Evolutionary conservation across 2,888 invertebrate species (phyloP), one percentile per base, ranked within the genome.

Genomic region (Oligia strigilis): DNA sequence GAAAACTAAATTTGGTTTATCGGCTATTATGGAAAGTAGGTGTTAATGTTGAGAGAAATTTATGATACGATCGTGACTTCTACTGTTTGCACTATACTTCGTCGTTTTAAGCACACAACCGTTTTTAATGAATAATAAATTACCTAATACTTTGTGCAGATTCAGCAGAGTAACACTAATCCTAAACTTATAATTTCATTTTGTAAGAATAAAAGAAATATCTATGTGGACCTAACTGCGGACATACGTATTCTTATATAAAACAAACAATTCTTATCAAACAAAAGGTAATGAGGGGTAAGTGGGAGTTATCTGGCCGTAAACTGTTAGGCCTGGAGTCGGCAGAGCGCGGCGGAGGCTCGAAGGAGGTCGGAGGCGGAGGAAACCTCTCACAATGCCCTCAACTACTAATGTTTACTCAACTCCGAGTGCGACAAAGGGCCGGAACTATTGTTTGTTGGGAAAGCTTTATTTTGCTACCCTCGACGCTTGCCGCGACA

Each of bases 1-100:
- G 97, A 95, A 97, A 97, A 97, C 96, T 96, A 97, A 97, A 97
- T 97, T 97, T 97, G 96, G 97, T 97, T 97, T 97, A 97, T 97
- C 97, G 97, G 95, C 96, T 96, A 96, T 97, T 97, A 97, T 97
- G 97, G 96, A 96, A 96, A 97, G 96, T 96, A 96, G 96, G 97
- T 97, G 97, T 95, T 96, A 96, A 96, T 97, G 96, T 95, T 94
- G 94, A 92, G 94, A 93, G 94, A 95, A 94, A 97, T 97, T 96
- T 97, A 97, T 96, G 91, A 93, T 91, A 80, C 86, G 93, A 94
- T 95, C 96, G 96, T 97, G 97, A 97, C 96, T 96, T 94, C 93
- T 93, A 91, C 88, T 91, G 94, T 95, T 93, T 92, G 88, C 90
- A 90, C 89, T 83, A 91, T 90, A 91, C 94, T 94, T 92, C 88